Conservation (phyloP, 2,113 vertebrate species). For the Apodemus sylvaticus region DNA sequence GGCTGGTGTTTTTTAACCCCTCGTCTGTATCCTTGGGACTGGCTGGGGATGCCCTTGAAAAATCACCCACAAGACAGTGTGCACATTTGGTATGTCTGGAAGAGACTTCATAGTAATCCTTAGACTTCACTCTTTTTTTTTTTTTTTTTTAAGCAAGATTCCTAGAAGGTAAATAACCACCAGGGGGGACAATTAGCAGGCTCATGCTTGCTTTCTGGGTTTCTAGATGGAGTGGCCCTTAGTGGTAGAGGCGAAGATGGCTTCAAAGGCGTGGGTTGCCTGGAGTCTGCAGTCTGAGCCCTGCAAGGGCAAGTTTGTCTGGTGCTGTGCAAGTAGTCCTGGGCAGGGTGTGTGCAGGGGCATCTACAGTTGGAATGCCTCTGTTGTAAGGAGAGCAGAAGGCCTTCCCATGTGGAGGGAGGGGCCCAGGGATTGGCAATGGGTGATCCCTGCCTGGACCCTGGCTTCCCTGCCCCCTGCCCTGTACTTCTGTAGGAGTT, state of each 20-base stretch:
- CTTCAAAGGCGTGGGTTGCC: fast-evolving
- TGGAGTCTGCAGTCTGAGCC: background rate
- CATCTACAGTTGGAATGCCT: background rate
- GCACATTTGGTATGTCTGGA: background rate
- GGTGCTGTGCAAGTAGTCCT: background rate
- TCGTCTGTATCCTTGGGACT: background rate
- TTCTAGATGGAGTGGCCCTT: background rate
- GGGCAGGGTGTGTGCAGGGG: background rate
- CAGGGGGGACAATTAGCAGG: background rate
- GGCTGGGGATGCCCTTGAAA: background rate
- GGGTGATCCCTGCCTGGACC: background rate
- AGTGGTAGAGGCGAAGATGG: background rate
- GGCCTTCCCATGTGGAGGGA: fast-evolving
- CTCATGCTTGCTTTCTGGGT: background rate
- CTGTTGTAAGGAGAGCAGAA: background rate
- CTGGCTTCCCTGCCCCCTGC: background rate
- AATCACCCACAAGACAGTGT: background rate
- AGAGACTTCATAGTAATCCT: background rate
- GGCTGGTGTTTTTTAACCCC: background rate
- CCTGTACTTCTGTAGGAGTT: background rate
- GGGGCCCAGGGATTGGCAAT: background rate
- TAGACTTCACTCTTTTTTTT: background rate
- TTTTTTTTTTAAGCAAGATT: background rate
- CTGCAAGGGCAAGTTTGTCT: too few relatives aligned
- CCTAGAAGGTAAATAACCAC: background rate